Conservation (phyloP, 2,113 vertebrate genomes). For the Stegastes partitus region DNA sequence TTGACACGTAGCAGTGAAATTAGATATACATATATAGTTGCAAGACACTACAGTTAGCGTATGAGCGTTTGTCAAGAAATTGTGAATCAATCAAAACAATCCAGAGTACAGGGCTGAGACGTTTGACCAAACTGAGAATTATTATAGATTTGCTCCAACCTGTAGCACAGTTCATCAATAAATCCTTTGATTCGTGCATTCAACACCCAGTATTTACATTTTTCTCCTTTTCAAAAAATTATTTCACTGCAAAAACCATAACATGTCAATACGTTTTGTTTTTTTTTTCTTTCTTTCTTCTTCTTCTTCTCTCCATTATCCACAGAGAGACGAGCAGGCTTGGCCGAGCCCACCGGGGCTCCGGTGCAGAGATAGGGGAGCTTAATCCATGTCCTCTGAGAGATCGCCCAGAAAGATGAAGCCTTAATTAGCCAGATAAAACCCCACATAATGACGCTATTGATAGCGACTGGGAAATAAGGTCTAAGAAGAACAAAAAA, state of each 20-base stretch:
- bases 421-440: conserved; percentile 86
- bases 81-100: conserved; percentile 2
- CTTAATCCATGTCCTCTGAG: conserved; percentile 82
- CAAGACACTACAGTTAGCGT: neutral
- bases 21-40: neutral
- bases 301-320: neutral
- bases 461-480: conserved; percentile 77
- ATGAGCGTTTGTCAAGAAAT: neutral
- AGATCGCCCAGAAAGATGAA: conserved; percentile 81
- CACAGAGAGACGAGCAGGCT: conserved; percentile 31
- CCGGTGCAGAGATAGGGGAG: conserved; percentile 67
- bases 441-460: conserved; percentile 76
- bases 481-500: conserved; percentile 60
- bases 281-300: too few relatives aligned
- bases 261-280: neutral
- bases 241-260: neutral
- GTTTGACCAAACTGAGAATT: neutral
- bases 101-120: neutral
- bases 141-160: neutral
- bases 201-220: conserved; percentile 14
- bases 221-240: neutral
- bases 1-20: neutral
- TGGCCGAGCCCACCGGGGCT: conserved; percentile 58
- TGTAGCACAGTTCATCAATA: conserved; percentile 12
- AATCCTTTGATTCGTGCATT: conserved; percentile 6